phyloP scores from a whole-genome alignment of 2,113 vertebrate genomes.

The Oxygymnocypris stewartii region DNA sequence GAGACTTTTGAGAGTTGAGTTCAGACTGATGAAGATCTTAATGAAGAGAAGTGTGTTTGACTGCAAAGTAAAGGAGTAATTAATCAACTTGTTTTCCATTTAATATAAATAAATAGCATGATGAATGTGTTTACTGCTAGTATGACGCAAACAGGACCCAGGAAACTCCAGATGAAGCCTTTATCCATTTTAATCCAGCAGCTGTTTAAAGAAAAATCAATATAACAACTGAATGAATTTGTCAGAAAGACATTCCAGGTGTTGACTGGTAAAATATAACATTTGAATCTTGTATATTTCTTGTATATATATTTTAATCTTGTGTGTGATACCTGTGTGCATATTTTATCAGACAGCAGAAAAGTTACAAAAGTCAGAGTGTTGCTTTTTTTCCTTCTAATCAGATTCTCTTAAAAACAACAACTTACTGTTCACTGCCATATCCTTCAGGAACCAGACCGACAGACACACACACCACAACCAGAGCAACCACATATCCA shows the following conservation, averaged over 20 bases:
- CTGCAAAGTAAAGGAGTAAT: slow-evolving; percentile 42
- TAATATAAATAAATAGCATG: too few relatives aligned
- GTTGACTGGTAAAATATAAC: too few relatives aligned
- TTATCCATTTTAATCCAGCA: slow-evolving; percentile 41
- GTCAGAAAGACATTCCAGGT: neutral
- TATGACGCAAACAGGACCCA: slow-evolving; percentile 45
- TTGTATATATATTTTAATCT: too few relatives aligned
- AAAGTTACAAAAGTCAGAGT: too few relatives aligned
- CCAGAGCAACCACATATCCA: slow-evolving; percentile 17
- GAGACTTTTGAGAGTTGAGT: slow-evolving; percentile 64
- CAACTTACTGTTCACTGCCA: too few relatives aligned
- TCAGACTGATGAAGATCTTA: slow-evolving; percentile 64
- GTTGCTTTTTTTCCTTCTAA: too few relatives aligned
- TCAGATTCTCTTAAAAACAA: too few relatives aligned
- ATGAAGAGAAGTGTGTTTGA: slow-evolving; percentile 66
- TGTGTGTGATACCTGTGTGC: too few relatives aligned
- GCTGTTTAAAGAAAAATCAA: neutral
- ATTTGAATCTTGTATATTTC: too few relatives aligned
- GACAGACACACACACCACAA: slow-evolving; percentile 29
- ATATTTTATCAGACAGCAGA: neutral
- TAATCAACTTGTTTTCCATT: neutral
- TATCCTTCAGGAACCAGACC: slow-evolving; percentile 6
- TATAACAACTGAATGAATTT: too few relatives aligned
- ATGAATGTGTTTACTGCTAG: slow-evolving; percentile 28
- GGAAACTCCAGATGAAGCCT: slow-evolving; percentile 50